phyloP scores from a whole-genome alignment of 2,797 vertebrate genomes.

The Pseudomugil gertrudae region DNA sequence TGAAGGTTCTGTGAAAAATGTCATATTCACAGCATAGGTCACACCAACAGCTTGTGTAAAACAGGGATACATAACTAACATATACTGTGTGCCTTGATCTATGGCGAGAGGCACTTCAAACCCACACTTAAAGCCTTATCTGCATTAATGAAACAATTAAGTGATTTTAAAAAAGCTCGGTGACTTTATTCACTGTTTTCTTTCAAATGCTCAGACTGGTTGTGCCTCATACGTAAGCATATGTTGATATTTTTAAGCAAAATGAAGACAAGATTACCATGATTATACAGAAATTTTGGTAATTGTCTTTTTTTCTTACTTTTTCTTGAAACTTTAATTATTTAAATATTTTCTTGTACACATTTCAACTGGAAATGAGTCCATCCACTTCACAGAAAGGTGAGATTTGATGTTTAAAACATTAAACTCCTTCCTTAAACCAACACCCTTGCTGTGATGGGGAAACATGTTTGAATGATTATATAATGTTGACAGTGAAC shows the following conservation, averaged over 20 bases:
- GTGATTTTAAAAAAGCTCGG: background rate
- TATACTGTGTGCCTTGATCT: background rate
- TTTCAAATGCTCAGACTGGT: background rate
- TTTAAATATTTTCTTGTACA: background rate
- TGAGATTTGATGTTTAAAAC: background rate
- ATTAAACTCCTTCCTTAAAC: too few relatives aligned
- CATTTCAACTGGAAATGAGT: background rate
- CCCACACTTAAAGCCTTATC: background rate
- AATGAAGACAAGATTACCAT: background rate
- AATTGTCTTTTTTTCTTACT: too few relatives aligned
- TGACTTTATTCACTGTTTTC: too few relatives aligned
- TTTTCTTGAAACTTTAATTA: too few relatives aligned
- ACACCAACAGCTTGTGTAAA: background rate
- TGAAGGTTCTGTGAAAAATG: background rate
- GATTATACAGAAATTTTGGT: background rate
- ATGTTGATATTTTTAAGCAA: background rate
- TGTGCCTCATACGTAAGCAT: background rate
- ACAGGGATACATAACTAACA: background rate
- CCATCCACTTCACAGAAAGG: background rate
- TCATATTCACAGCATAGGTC: background rate
- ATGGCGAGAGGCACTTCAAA: background rate
- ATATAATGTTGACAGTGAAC: too few relatives aligned
- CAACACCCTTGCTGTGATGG: background rate
- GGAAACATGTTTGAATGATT: background rate
- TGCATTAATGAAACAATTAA: background rate